phyloP scores from a whole-genome alignment of 2,797 vertebrate species.

The Amniataba percoides region DNA sequence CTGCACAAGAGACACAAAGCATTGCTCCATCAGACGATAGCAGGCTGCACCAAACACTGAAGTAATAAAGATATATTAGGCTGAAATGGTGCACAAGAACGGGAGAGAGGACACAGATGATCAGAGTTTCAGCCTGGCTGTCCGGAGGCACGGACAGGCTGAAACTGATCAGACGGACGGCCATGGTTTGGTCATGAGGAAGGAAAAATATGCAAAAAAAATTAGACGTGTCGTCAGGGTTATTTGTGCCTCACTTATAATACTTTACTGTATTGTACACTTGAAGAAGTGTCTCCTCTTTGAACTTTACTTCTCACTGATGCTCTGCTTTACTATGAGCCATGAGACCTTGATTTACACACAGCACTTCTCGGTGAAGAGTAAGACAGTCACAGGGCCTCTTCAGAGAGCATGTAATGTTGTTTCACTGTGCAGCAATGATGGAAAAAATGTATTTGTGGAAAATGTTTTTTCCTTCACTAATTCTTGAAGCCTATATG shows the following conservation, averaged over 20 bases:
- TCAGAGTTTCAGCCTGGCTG: neutral
- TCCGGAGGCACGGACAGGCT: neutral
- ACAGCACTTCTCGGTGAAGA: neutral
- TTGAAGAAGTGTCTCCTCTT: neutral
- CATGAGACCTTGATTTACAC: neutral
- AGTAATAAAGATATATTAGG: neutral
- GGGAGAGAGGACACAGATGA: neutral
- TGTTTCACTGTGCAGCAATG: neutral
- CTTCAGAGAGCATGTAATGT: neutral
- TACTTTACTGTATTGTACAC: neutral
- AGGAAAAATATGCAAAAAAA: neutral
- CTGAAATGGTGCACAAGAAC: neutral
- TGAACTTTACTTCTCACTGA: neutral
- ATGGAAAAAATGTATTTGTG: neutral
- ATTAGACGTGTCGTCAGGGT: neutral
- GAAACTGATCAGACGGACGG: too few relatives aligned
- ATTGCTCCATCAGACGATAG: neutral
- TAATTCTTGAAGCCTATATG: neutral
- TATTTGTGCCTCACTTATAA: neutral
- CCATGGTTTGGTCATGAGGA: conserved; percentile 1
- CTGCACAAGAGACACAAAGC: neutral
- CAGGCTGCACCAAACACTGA: neutral
- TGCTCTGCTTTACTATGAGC: neutral
- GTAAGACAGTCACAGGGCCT: neutral
- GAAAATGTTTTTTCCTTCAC: too few relatives aligned